Conservation (phyloP, 1,140 invertebrate genomes). For the Eufriesea mexicana region DNA sequence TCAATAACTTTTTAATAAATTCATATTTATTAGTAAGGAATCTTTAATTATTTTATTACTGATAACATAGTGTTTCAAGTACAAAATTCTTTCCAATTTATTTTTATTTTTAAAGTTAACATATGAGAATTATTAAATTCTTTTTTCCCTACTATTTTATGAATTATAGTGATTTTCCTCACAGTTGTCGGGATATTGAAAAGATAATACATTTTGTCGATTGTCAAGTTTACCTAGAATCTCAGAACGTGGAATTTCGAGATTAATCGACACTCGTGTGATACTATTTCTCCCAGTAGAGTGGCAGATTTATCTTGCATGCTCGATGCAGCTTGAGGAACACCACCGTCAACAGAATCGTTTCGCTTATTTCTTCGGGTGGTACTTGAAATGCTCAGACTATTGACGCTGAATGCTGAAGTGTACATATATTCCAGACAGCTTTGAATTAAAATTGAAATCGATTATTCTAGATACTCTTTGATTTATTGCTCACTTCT, state of each 20-base stretch:
- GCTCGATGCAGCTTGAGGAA: slow-evolving; percentile 5
- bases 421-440: neutral
- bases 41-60: too few relatives aligned
- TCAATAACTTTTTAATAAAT: too few relatives aligned
- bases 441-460: slow-evolving; percentile 8
- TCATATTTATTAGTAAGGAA: too few relatives aligned
- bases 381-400: slow-evolving; percentile 8
- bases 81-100: too few relatives aligned
- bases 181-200: neutral
- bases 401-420: neutral
- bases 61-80: too few relatives aligned
- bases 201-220: neutral
- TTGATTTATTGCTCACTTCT: neutral
- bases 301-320: slow-evolving; percentile 3
- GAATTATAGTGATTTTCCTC: neutral
- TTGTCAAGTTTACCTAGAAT: neutral
- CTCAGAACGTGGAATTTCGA: neutral
- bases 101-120: too few relatives aligned
- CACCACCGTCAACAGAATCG: neutral
- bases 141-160: too few relatives aligned
- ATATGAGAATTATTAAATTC: too few relatives aligned
- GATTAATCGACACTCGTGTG: neutral
- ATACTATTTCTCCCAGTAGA: neutral
- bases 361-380: slow-evolving; percentile 2
- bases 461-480: neutral